Base-by-base conservation (phyloP, 2,113 vertebrate species). In the Abramis brama region DNA sequence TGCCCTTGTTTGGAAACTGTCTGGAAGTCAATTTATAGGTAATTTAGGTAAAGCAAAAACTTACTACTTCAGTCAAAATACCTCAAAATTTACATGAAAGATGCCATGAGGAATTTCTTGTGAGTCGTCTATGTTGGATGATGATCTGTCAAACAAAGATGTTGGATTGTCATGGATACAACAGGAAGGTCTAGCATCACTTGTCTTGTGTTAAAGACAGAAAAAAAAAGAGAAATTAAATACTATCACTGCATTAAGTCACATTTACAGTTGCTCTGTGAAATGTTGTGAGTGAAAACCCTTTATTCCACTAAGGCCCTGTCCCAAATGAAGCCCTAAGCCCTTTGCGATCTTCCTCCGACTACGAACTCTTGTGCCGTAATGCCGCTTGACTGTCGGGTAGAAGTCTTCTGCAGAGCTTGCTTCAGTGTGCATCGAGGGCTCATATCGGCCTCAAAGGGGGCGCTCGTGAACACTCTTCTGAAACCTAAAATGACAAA, bases 131-230 rank as follows among this genome's bases (percentile, higher is more conserved):
- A 7, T 74, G 39, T 85, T 91, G 91, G 90, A 91, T 84, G 36
- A 17, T 30, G 73, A 79, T 74, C 88, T 87, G 84, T 91, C 91
- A 87, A 86, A 91, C 92, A 89, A 92, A 93, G 91, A 93, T 86
- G 85, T 92, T 74, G 89, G 30, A 90, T 92, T 88, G 86, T 84
- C 88, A 91, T 87, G 85, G 89, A 84, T 83, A 90, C 74, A 52
- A 78, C 81, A 66, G 85, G 66, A 36, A 89, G 88, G 90, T 87
- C 74, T 85, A 10, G 4, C 57, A 45, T 62, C 23, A 62, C 30
- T 57, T 57, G 27, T 43, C 1, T 12, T 82, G 57, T 71, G 79
- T 87, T 86, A 59, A 27, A 27, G 74, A 82, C 81, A 84, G 71
- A 91, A 88, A 90, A 87, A 91, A 91, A 88, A 89, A 89, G 83